Percentiles rank a stretch among this genome's conserved stretches.
Conservation (phyloP, 2,113 vertebrate genomes). For the Cyanistes caeruleus region DNA sequence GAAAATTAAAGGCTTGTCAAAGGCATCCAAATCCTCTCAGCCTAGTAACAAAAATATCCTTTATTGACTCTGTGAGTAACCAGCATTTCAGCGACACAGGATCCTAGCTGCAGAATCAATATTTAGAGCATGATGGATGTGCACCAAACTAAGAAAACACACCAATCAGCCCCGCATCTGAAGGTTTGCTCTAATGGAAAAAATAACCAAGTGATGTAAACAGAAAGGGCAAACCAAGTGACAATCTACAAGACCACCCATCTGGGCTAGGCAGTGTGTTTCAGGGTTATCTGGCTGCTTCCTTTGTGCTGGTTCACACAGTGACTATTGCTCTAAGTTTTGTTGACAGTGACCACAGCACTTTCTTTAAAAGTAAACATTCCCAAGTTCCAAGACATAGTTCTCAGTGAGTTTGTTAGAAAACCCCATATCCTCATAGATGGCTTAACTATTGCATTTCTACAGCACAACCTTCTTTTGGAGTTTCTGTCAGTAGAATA, state of each 20-base stretch:
- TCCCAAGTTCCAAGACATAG: not conserved
- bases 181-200: conserved; percentile 54
- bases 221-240: conserved; percentile 45
- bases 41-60: not conserved
- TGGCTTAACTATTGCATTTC: not conserved
- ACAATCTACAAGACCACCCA: conserved; percentile 60
- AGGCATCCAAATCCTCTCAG: not conserved
- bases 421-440: not conserved
- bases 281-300: conserved; percentile 38
- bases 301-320: conserved; percentile 23
- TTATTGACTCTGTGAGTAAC: not conserved
- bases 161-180: not conserved
- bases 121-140: conserved; percentile 50
- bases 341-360: conserved; percentile 39
- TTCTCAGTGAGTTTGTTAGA: not conserved
- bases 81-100: not conserved
- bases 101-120: conserved; percentile 27
- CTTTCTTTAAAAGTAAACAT: conserved; percentile 44
- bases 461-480: not conserved
- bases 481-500: not conserved
- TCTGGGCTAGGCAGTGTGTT: not conserved
- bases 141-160: conserved; percentile 46
- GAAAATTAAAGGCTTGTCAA: not conserved
- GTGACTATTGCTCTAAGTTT: conserved; percentile 6
- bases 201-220: conserved; percentile 53